Base-by-base conservation (phyloP, 2,113 vertebrate species). In the Hiodon tergisus region DNA sequence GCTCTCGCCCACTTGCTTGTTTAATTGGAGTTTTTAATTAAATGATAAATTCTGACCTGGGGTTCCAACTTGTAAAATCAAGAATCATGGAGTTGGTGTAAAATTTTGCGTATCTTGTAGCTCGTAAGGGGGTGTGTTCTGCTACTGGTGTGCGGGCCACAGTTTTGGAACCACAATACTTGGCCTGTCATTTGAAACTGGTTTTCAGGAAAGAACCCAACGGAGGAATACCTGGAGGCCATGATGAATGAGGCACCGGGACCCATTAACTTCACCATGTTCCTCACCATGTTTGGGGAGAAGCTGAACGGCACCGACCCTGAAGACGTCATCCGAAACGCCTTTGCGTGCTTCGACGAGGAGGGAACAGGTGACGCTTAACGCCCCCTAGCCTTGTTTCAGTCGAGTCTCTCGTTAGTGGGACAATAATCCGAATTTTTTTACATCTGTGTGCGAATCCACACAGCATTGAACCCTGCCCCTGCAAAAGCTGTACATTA, bases 251-350 rank as follows among this genome's bases (percentile, higher is more conserved):
- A 97, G 83, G 94, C 95, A 2, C 95, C 95, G 0, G 96, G 95
- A 0, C 96, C 95, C 4, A 96, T 98, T 74, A 98, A 98, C 81
- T 98, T 98, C 76, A 98, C 96, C 0, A 98, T 98, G 96, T 97
- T 98, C 70, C 94, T 98, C 70, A 98, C 96, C 4, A 98, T 97
- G 96, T 97, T 98, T 78, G 96, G 95, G n/a, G 95, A 97, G 81
- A 97, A 97, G 86, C 76, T 93, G 52, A 95, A 91, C 17, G 90
- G 89, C 67, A 94, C 88, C 4, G 89, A 92, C 66, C 88, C 90
- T 0, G 96, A 96, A 77, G 95, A 97, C 3, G 95, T 98, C 2
- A 98, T 96, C 83, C 91, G 95, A 65, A 98, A 98, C 0, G 95
- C 95, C 51, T 97, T 98, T 81, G 95, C 94, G 59, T 98, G 96